Evolutionary conservation across 2,888 invertebrate species (phyloP).

Genomic region (Cremastinae sp.): DNA sequence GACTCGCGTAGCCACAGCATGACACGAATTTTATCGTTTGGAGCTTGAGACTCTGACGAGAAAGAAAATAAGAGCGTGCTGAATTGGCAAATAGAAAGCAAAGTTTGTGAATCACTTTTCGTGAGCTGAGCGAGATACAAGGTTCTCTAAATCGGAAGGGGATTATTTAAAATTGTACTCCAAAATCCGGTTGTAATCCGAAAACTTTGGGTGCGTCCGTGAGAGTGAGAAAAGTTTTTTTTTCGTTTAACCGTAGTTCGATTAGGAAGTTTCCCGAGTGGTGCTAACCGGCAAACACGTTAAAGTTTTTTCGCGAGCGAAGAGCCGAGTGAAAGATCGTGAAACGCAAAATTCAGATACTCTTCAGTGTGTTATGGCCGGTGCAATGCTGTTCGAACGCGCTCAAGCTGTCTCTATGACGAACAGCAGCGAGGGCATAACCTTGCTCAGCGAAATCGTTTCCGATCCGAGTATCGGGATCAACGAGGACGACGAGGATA

Average conservation of each 20-base stretch:
- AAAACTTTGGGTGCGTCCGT: conserved; percentile 18
- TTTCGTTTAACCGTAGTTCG: conserved; percentile 17
- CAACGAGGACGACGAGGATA: conserved; percentile 93
- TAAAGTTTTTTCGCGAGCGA: neutral
- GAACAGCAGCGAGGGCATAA: conserved; percentile 88
- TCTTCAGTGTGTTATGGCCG: conserved; percentile 85
- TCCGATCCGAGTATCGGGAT: conserved; percentile 89
- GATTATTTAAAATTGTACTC: conserved; percentile 4
- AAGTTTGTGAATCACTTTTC: conserved; percentile 21
- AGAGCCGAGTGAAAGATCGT: neutral
- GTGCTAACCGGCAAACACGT: conserved; percentile 40
- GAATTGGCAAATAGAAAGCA: conserved; percentile 66
- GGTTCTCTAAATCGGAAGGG: neutral
- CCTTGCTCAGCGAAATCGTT: conserved; percentile 89
- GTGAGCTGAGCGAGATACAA: conserved; percentile 17
- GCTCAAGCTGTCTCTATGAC: conserved; percentile 89
- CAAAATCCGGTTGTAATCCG: neutral
- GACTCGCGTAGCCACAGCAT: conserved; percentile 72
- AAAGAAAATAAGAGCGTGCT: conserved; percentile 19
- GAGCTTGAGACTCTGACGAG: conserved; percentile 37
- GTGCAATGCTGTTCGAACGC: conserved; percentile 94
- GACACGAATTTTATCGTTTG: conserved; percentile 74
- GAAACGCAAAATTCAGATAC: neutral
- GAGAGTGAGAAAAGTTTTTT: conserved; percentile 26
- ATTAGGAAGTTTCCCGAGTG: conserved; percentile 12